These are phyloP conservation scores for Nilaparvata lugens DNA, from an alignment of 1,140 invertebrate genomes.

Conservation along the genomic window DNA sequence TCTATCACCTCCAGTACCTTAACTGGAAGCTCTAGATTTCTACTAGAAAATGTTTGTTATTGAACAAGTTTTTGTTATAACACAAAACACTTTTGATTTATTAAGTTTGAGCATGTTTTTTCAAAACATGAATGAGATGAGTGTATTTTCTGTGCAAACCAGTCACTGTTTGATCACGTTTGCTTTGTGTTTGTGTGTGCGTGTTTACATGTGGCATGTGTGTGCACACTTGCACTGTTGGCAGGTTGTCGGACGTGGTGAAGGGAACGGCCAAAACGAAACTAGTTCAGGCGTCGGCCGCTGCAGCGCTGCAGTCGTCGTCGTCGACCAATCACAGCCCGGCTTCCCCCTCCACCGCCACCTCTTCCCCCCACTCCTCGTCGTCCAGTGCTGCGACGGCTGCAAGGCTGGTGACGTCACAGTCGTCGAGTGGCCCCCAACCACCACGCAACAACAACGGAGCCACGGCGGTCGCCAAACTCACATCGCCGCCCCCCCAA, in stretches of 20 bases:
- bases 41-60: no score
- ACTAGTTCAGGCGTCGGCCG: constrained; percentile 18
- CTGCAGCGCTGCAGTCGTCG: constrained; percentile 23
- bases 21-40: no score
- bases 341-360: constrained; percentile 12
- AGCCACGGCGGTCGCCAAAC: constrained; percentile 11
- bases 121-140: not conserved
- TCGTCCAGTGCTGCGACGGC: not conserved
- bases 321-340: constrained; percentile 27
- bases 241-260: constrained; percentile 65
- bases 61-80: no score
- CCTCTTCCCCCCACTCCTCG: not conserved
- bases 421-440: constrained; percentile 11
- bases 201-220: no score
- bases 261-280: constrained; percentile 55
- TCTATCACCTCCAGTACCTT: no score
- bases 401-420: not conserved
- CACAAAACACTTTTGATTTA: no score
- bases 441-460: not conserved
- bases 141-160: no score
- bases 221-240: no score
- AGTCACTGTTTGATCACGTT: no score
- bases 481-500: constrained; percentile 13
- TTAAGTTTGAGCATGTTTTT: no score
- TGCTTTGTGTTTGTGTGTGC: no score